phyloP scores from a whole-genome alignment of 2,888 invertebrate genomes.

The Rapana venosa region DNA sequence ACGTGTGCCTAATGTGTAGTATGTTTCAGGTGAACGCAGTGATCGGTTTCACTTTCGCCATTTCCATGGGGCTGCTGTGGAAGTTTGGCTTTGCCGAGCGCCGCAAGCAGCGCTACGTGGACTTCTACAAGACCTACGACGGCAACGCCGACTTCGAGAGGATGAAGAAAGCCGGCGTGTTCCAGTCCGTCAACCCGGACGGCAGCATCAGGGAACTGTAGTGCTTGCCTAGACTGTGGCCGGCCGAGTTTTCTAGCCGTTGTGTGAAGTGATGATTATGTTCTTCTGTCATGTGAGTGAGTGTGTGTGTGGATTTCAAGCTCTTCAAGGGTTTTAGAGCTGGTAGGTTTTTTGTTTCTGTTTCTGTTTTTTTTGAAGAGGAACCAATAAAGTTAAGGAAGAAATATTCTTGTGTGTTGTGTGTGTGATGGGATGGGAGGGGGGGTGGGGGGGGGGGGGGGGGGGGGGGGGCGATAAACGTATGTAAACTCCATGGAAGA shows the following conservation, averaged over 20 bases:
- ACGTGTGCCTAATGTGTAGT: too few relatives aligned
- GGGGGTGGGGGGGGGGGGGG: not conserved
- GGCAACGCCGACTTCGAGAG: conserved; percentile 84
- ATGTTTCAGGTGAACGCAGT: not conserved
- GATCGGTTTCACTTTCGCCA: conserved; percentile 28
- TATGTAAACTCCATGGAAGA: not conserved
- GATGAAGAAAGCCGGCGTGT: conserved; percentile 84
- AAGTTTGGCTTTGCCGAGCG: conserved; percentile 31
- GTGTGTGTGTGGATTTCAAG: not conserved
- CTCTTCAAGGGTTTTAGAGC: not conserved
- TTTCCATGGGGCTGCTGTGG: conserved; percentile 7
- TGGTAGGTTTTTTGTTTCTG: not conserved
- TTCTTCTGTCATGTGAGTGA: not conserved
- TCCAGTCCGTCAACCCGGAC: conserved; percentile 82
- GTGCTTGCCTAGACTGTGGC: too few relatives aligned
- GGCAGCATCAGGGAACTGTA: conserved; percentile 65
- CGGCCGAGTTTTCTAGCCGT: too few relatives aligned
- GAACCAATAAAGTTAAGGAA: not conserved
- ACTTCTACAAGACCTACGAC: conserved; percentile 83
- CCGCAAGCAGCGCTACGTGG: conserved; percentile 21
- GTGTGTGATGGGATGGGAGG: not conserved
- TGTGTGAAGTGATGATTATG: too few relatives aligned
- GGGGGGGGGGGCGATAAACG: not conserved
- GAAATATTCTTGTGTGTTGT: not conserved
- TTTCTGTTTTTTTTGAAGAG: not conserved